Conservation (phyloP, 2,797 vertebrate genomes). For the Dendrocincla fuliginosa region DNA sequence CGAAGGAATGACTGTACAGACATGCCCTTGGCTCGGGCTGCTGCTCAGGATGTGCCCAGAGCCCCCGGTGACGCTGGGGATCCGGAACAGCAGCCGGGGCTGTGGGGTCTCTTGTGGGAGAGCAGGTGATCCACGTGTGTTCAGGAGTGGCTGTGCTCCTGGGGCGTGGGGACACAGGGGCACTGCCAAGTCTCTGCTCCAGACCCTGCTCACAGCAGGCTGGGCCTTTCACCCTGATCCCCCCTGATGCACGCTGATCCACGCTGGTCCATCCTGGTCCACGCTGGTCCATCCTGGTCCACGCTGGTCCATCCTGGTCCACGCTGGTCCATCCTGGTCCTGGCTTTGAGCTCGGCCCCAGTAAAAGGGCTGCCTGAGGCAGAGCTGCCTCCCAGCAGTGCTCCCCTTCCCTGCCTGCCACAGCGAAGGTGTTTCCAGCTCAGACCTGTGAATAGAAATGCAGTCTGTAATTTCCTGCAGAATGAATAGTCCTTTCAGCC, state of each 20-base stretch:
- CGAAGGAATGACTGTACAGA: fast-evolving
- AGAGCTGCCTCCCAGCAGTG: fast-evolving
- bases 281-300: not conserved
- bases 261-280: not conserved
- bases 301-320: not conserved
- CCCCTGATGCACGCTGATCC: not conserved
- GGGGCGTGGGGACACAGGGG: not conserved
- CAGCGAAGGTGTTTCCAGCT: not conserved
- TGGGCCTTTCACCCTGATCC: not conserved
- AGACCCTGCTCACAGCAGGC: not conserved
- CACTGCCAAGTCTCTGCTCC: not conserved
- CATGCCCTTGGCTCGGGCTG: not conserved
- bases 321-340: not conserved
- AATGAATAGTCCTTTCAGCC: not conserved
- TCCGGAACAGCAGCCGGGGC: too few relatives aligned
- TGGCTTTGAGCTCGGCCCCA: not conserved
- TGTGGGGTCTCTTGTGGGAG: not conserved
- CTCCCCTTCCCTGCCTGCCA: not conserved
- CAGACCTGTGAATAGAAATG: fast-evolving
- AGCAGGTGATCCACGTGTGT: fast-evolving
- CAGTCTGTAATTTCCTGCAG: not conserved
- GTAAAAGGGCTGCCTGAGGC: not conserved
- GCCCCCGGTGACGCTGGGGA: too few relatives aligned
- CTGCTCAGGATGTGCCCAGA: too few relatives aligned
- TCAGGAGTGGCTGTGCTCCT: not conserved